A percentile compares a stretch with the other conserved stretches of the same genome.
These are phyloP conservation scores for Rhabdornis inornatus DNA, from an alignment of 2,113 vertebrate genomes.

Conservation along the genomic window DNA sequence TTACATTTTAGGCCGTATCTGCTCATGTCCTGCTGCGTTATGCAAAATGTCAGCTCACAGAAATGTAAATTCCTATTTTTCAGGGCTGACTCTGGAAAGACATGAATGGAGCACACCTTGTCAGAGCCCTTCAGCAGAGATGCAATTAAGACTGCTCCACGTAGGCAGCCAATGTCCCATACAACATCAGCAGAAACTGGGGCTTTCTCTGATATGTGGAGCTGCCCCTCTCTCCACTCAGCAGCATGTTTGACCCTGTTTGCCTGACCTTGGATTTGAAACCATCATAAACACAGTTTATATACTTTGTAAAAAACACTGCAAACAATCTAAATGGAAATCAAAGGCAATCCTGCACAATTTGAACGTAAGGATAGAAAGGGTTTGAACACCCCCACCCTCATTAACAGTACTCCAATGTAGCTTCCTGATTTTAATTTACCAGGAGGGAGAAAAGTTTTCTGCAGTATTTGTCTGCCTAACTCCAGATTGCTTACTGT, in stretches of 20 bases:
- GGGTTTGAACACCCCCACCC: not conserved
- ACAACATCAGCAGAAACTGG: accelerated
- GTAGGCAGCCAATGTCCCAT: accelerated
- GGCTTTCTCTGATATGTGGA: not conserved
- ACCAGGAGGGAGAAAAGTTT: not conserved
- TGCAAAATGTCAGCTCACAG: not conserved
- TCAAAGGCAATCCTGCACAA: not conserved
- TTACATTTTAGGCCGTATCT: not conserved
- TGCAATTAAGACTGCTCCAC: not conserved
- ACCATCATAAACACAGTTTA: not conserved
- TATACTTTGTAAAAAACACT: not conserved
- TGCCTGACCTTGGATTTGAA: not conserved
- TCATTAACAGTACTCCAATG: accelerated
- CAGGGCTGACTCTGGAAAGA: not conserved
- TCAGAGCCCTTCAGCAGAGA: not conserved
- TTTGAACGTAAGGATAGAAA: not conserved
- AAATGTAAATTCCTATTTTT: not conserved
- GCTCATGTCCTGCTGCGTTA: not conserved
- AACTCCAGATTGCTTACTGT: not conserved
- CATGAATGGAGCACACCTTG: not conserved
- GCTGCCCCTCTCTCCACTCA: not conserved
- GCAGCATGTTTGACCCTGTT: not conserved
- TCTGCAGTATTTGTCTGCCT: not conserved
- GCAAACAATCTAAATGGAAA: not conserved
- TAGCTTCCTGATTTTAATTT: not conserved